Conservation (phyloP, 2,888 invertebrate genomes). For the Dromius quadrimaculatus region DNA sequence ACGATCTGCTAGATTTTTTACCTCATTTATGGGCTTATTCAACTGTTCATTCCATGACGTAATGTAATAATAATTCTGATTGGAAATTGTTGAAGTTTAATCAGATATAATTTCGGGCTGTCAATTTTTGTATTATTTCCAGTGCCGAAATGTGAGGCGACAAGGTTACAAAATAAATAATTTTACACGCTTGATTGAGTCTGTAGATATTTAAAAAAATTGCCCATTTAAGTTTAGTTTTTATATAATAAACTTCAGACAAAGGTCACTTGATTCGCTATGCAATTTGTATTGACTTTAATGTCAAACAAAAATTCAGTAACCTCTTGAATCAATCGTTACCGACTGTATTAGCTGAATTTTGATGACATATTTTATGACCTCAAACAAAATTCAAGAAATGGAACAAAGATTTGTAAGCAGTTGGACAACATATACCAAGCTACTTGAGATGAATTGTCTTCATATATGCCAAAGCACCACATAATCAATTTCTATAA, state of each 20-base stretch:
- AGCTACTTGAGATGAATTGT: no score
- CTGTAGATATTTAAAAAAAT: slow-evolving; percentile 25
- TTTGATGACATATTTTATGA: no score
- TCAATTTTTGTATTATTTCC: slow-evolving; percentile 31
- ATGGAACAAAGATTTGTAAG: no score
- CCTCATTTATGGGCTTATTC: slow-evolving; percentile 4
- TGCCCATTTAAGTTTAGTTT: slow-evolving; percentile 11
- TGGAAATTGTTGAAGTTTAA: slow-evolving; percentile 23
- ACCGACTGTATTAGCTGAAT: no score
- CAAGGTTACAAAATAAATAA: slow-evolving; percentile 27
- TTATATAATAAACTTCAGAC: slow-evolving; percentile 19
- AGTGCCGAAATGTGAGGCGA: slow-evolving; percentile 37
- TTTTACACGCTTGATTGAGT: slow-evolving; percentile 31
- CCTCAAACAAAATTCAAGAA: no score
- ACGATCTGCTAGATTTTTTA: slow-evolving; percentile 6
- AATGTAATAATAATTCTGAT: slow-evolving; percentile 10
- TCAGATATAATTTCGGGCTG: slow-evolving; percentile 29
- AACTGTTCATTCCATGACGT: slow-evolving; percentile 21
- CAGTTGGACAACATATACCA: no score
- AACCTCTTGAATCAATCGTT: no score
- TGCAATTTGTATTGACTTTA: no score
- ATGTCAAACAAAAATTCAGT: no score
- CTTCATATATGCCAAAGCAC: no score
- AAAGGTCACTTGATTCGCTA: slow-evolving; percentile 35
- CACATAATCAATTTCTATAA: no score